Evolutionary conservation across 2,797 vertebrate species (phyloP).

Genomic region (Trichosurus vulpecula): DNA sequence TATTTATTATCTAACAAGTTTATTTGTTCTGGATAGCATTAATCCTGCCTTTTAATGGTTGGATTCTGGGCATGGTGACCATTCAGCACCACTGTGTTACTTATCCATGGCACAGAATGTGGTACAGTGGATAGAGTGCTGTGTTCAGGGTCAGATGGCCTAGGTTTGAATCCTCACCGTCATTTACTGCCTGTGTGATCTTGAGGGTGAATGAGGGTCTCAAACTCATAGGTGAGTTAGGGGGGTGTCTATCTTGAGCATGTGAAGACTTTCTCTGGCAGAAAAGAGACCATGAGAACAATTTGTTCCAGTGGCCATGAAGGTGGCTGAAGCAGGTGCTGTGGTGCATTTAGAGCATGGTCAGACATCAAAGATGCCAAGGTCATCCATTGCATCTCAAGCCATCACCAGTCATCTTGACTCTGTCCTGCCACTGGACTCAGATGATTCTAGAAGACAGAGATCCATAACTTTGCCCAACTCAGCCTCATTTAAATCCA

Average conservation of each 20-base stretch:
- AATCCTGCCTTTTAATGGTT: background rate
- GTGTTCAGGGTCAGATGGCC: background rate
- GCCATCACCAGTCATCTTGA: too few relatives aligned
- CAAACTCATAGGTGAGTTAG: background rate
- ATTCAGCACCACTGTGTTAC: background rate
- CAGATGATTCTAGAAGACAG: too few relatives aligned
- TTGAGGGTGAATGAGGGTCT: background rate
- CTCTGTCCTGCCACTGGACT: too few relatives aligned
- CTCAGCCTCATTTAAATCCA: background rate
- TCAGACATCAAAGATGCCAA: background rate
- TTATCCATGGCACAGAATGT: background rate
- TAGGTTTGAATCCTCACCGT: background rate
- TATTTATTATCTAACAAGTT: background rate
- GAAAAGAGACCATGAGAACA: background rate
- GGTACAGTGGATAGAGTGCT: background rate
- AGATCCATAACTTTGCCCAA: too few relatives aligned
- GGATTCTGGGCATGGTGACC: background rate
- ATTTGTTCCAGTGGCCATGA: background rate
- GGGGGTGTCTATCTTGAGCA: background rate
- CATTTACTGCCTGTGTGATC: background rate
- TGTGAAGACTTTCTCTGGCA: background rate
- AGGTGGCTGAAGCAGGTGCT: background rate
- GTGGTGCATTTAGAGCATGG: background rate
- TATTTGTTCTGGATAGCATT: background rate
- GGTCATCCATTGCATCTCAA: background rate